Evolutionary conservation across 2,113 vertebrate genomes (phyloP), one percentile per base, ranked within the genome.

Genomic region (Cepphus grylle): DNA sequence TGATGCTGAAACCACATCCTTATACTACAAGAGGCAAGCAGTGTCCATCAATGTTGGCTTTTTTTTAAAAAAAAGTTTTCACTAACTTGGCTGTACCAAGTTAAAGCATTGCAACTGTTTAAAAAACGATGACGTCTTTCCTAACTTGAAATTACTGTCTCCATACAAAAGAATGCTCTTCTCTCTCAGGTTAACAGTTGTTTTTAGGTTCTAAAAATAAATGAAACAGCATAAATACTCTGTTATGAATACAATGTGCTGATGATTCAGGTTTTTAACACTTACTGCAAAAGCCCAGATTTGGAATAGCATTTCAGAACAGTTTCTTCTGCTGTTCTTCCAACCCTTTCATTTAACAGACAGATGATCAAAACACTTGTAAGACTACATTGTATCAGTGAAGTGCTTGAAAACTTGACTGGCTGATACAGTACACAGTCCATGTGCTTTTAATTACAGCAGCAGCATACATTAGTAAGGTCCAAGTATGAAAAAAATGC

Each of bases 401-500:
- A 91, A 34, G 38, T 30, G 36, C n/a, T 45, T 78, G 47, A 73
- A 86, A 81, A 84, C 38, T 70, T 42, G 42, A 70, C 61, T 59
- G 52, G 50, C 29, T 78, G 32, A 91, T 36, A 73, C 14, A 95
- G 36, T 9, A 27, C 40, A 49, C 30, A 82, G 62, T 21, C 61
- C 27, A 26, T 7, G 17, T 67, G 38, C 72, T 55, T 88, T 71
- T 94, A 94, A 92, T 93, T 96, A 93, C 61, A 83, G 71, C 45
- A 81, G 58, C 63, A 86, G 32, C 23, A 23, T 11, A 42, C 47
- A 70, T 73, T 88, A 95, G 29, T 92, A 73, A 89, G 56, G 86
- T 29, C 40, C 58, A 89, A 93, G 86, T 29, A 93, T 69, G 77
- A 93, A 94, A 92, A 86, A 94, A 78, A 90, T 36, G 15, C 65